These are phyloP conservation scores for Oceanodroma leucorhoa DNA, from an alignment of 2,797 vertebrate species.

Conservation along the genomic window DNA sequence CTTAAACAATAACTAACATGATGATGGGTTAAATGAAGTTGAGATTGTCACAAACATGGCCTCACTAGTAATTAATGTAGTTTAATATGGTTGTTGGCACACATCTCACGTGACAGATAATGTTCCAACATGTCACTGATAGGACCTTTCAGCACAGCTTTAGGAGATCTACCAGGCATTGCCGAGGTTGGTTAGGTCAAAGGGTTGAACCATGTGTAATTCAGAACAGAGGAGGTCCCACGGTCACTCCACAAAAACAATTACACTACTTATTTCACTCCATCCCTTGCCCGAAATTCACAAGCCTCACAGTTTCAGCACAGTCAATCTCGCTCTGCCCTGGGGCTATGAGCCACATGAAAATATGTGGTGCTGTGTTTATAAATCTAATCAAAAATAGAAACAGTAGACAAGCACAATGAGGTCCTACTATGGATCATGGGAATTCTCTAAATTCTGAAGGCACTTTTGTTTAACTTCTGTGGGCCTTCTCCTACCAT, in stretches of 20 bases:
- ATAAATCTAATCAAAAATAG: constrained; percentile 86
- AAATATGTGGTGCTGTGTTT: constrained; percentile 86
- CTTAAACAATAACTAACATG: constrained; percentile 65
- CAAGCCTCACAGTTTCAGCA: constrained; percentile 77
- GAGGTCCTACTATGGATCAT: constrained; percentile 88
- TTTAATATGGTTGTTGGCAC: constrained; percentile 73
- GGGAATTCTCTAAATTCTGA: constrained; percentile 90
- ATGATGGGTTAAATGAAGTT: constrained; percentile 66
- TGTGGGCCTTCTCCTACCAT: constrained; percentile 76
- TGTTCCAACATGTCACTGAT: constrained; percentile 75
- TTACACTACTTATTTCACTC: constrained; percentile 83
- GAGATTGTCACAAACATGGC: constrained; percentile 63
- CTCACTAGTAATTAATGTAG: constrained; percentile 70
- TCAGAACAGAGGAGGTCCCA: constrained; percentile 83
- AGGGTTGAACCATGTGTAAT: constrained; percentile 84
- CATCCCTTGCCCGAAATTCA: constrained; percentile 73
- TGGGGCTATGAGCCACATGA: constrained; percentile 78
- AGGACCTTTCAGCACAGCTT: constrained; percentile 76
- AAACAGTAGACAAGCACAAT: constrained; percentile 85
- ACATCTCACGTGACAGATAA: constrained; percentile 78
- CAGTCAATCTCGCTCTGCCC: constrained; percentile 76
- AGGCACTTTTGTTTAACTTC: constrained; percentile 92
- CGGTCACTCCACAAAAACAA: constrained; percentile 85
- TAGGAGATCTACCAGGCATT: constrained; percentile 73
- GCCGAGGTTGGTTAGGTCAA: constrained; percentile 78